phyloP scores from a whole-genome alignment of 2,888 invertebrate genomes.

The Torymus aiolomorphi region DNA sequence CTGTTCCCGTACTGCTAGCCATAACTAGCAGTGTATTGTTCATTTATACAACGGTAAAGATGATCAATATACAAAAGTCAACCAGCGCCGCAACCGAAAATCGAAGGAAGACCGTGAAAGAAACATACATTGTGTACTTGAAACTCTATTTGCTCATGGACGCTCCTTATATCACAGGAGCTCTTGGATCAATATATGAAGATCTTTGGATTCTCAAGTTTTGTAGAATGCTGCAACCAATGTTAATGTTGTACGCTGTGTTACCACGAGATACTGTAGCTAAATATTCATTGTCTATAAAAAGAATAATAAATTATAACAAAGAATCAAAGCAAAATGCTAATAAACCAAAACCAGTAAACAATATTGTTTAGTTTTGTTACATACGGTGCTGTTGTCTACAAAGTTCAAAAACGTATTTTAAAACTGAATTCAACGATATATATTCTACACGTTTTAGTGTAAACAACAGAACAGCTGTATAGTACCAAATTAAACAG shows the following conservation, averaged over 20 bases:
- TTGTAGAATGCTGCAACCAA: slow-evolving; percentile 66
- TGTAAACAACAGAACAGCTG: too few species aligned
- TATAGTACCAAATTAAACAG: too few species aligned
- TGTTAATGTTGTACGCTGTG: slow-evolving; percentile 66
- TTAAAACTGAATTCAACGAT: too few species aligned
- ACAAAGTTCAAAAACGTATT: too few species aligned
- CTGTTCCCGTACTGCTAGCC: slow-evolving; percentile 61
- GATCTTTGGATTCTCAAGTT: slow-evolving; percentile 69
- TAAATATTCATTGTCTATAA: neutral
- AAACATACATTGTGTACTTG: slow-evolving; percentile 64
- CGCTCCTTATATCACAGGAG: slow-evolving; percentile 66
- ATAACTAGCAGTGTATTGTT: slow-evolving; percentile 63
- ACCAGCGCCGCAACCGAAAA: slow-evolving; percentile 59
- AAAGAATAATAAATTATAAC: neutral
- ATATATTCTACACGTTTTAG: too few species aligned
- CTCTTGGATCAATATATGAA: slow-evolving; percentile 65
- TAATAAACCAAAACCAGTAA: too few species aligned
- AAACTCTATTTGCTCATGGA: slow-evolving; percentile 67
- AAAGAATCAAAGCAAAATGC: neutral
- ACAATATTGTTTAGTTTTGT: too few species aligned
- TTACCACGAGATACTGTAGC: slow-evolving; percentile 62
- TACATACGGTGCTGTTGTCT: too few species aligned
- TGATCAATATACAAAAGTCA: slow-evolving; percentile 62
- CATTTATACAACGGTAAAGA: slow-evolving; percentile 64
- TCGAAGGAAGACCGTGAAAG: slow-evolving; percentile 60